These are phyloP conservation scores for Amphibalanus amphitrite DNA, from an alignment of 1,140 invertebrate genomes.

Conservation along the genomic window DNA sequence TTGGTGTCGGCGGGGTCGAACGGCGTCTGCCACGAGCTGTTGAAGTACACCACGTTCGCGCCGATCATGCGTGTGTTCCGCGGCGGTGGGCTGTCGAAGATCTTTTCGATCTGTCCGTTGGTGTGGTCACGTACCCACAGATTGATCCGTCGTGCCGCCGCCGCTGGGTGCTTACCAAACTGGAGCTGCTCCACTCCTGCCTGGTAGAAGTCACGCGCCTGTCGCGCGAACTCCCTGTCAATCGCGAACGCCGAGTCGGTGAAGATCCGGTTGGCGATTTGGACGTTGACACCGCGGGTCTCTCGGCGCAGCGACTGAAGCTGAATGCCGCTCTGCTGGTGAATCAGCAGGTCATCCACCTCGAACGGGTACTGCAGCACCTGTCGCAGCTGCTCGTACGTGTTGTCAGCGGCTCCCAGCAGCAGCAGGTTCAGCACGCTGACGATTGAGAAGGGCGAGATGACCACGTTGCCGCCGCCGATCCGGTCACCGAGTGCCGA, in stretches of 20 bases:
- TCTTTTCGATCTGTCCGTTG: conserved; percentile 42
- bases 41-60: conserved; percentile 72
- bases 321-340: conserved; percentile 10
- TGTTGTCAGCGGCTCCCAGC: conserved; percentile 19
- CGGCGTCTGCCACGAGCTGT: conserved; percentile 53
- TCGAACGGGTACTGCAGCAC: conserved; percentile 16
- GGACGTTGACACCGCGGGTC: conserved; percentile 9
- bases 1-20: conserved; percentile 40
- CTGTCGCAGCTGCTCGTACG: conserved; percentile 19
- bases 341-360: conserved; percentile 9
- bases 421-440: conserved; percentile 48
- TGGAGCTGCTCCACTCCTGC: conserved; percentile 42
- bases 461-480: conserved; percentile 39
- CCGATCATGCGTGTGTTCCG: conserved; percentile 43
- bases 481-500: not conserved
- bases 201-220: conserved; percentile 32
- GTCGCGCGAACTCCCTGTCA: conserved; percentile 7
- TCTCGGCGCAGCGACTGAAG: not conserved
- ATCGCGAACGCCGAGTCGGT: conserved; percentile 9
- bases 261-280: conserved; percentile 14
- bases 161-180: conserved; percentile 33
- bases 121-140: conserved; percentile 51
- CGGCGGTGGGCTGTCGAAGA: conserved; percentile 26
- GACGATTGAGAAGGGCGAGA: conserved; percentile 63
- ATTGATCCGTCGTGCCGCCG: conserved; percentile 42